Percentiles rank a stretch among this genome's conserved stretches.
Conservation (phyloP, 37 sponge, comb jelly and placozoan genomes). For the Petrosia ficiformis region DNA sequence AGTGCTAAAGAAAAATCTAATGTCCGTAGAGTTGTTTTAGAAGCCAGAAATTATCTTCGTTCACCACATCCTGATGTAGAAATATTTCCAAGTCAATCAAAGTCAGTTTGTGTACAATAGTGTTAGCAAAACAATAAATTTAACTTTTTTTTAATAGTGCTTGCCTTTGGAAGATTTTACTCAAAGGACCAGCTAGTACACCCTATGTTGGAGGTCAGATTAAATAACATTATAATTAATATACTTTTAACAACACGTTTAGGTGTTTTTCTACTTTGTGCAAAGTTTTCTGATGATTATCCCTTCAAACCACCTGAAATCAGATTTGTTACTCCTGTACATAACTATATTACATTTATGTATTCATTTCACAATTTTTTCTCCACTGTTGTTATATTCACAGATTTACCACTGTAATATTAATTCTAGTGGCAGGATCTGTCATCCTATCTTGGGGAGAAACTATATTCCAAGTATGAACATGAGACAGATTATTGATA, state of each 20-base stretch:
- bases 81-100: constrained; percentile 22
- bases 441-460: constrained; percentile 17
- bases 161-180: constrained; percentile 23
- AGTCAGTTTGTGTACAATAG: not conserved
- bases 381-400: too few relatives aligned
- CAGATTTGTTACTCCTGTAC: constrained; percentile 27
- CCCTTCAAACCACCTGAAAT: constrained; percentile 29
- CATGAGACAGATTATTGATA: constrained; percentile 13
- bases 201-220: constrained; percentile 18
- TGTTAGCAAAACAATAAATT: not conserved
- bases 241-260: not conserved
- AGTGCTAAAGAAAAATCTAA: not conserved
- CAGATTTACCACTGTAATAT: constrained; percentile 46
- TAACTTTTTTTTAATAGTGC: not conserved
- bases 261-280: constrained; percentile 25
- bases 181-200: constrained; percentile 15
- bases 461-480: constrained; percentile 11
- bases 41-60: constrained; percentile 3
- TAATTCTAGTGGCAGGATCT: constrained; percentile 28
- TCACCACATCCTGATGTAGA: constrained; percentile 22
- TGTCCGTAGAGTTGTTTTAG: constrained; percentile 18
- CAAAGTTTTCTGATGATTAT: constrained; percentile 23
- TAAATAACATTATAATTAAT: not conserved
- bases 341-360: not conserved
- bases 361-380: too few relatives aligned